Conservation (phyloP, 2,113 vertebrate genomes). For the Coptodon rendalli region DNA sequence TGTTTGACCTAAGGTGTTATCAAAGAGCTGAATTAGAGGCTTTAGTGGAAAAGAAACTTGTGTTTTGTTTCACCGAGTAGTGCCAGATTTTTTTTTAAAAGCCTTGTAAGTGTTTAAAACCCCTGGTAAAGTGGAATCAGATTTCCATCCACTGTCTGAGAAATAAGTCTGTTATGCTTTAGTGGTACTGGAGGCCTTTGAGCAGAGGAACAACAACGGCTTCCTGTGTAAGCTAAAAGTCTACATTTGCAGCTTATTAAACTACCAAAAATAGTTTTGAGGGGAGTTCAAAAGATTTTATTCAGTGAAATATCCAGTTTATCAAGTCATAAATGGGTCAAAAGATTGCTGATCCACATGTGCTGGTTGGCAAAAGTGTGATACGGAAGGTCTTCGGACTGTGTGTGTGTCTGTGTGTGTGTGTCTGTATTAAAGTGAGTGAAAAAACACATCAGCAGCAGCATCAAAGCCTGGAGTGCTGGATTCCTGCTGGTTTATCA, state of each 20-base stretch:
- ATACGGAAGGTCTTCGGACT: background rate
- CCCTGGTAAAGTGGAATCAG: background rate
- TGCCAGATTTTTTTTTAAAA: background rate
- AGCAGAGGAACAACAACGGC: background rate
- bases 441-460: conserved; percentile 47
- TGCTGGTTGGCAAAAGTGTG: conserved; percentile 9
- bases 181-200: background rate
- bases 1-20: background rate
- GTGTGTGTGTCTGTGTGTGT: background rate
- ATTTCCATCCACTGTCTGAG: background rate
- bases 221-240: background rate
- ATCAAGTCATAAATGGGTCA: background rate
- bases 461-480: conserved; percentile 37
- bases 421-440: conserved; percentile 16
- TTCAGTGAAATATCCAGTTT: background rate
- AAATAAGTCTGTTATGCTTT: conserved; percentile 18
- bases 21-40: background rate
- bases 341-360: background rate
- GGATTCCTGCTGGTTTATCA: conserved; percentile 34
- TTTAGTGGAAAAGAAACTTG: background rate
- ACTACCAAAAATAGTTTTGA: background rate
- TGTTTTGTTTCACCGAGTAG: background rate
- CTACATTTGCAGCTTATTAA: background rate
- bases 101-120: background rate
- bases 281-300: background rate